phyloP scores from a whole-genome alignment of 2,797 vertebrate species.

The Malacoraja senta region DNA sequence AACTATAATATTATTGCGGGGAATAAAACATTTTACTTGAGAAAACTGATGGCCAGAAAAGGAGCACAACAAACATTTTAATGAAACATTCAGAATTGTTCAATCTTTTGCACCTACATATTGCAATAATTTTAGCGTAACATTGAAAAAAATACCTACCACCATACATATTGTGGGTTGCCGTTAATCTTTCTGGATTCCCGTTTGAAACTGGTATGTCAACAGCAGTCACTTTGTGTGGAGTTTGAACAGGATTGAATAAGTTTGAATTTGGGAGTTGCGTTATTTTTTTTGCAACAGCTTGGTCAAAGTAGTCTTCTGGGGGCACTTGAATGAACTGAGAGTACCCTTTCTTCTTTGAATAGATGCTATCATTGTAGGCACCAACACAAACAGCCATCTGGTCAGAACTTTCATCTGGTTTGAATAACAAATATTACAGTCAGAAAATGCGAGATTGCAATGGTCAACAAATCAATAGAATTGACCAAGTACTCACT shows the following conservation, averaged over 20 bases:
- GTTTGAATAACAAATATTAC: background rate
- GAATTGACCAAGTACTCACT: background rate
- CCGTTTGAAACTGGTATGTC: constrained; percentile 56
- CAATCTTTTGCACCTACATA: background rate
- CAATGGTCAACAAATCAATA: no score
- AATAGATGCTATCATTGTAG: constrained; percentile 56
- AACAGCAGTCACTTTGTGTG: constrained; percentile 55
- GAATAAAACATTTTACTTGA: background rate
- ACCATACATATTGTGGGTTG: constrained; percentile 67
- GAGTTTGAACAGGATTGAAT: constrained; percentile 49
- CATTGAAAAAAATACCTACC: constrained; percentile 58
- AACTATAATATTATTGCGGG: background rate
- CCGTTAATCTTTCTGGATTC: constrained; percentile 52
- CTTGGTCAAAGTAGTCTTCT: constrained; percentile 67
- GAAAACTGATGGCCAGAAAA: background rate
- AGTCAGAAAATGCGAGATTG: background rate
- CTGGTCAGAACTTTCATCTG: constrained; percentile 66
- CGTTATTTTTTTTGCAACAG: constrained; percentile 52
- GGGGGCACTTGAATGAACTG: constrained; percentile 48
- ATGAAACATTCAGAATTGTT: background rate
- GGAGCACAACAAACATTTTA: no score
- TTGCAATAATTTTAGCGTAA: background rate
- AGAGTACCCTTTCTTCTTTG: constrained; percentile 66
- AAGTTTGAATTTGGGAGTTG: constrained; percentile 54
- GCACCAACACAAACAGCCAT: constrained; percentile 57